Base-by-base conservation (phyloP, 2,888 invertebrate genomes). In the Agonopterix subpropinquella region DNA sequence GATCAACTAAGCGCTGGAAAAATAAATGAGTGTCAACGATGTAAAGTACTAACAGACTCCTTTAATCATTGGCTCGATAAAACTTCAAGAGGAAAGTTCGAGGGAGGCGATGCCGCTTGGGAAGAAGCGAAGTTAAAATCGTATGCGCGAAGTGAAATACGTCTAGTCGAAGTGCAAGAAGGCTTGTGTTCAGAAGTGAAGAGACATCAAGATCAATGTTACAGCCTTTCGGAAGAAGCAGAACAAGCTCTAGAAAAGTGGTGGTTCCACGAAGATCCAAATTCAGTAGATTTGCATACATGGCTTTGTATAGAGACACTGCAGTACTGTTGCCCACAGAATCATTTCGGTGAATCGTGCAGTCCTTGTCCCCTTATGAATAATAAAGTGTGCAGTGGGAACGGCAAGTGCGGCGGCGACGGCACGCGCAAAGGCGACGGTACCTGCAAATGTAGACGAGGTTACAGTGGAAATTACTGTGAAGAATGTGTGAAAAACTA, bases 361-460 rank as follows among this genome's bases (percentile, higher is more conserved):
- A 75, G 77, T 7, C 91, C 92, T 1, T 99, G 98, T 73, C 92
- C 92, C 8, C 45, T 63, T 44, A 70, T 70, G 54, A 62, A 76
- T 45, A 90, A 92, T 57, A 89, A 90, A 54, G 87, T 96, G 51
- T 99, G 99, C 75, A 91, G 86, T 64, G 94, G 92, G 18, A 93
- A 93, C 81, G 98, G 98, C 9, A 91, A 90, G 65, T 91, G 91
- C 67, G 82, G 90, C 59, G 98, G 98, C n/a, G 92, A 93, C 48
- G 98, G 98, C 0, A 98, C 97, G 0, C 90, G 98, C 36, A 94
- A 94, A 74, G 99, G 99, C 3, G 96, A 94, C 77, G 99, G 98
- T 0, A 91, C 92, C 64, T 99, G 99, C 77, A 84, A 90, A 44
- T 99, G 98, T 77, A 92, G 94, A 62, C 76, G 71, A 50, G 98